Percentiles rank a stretch among this genome's conserved stretches.
Evolutionary conservation across 2,888 invertebrate genomes (phyloP).

Genomic region (Aelia acuminata): DNA sequence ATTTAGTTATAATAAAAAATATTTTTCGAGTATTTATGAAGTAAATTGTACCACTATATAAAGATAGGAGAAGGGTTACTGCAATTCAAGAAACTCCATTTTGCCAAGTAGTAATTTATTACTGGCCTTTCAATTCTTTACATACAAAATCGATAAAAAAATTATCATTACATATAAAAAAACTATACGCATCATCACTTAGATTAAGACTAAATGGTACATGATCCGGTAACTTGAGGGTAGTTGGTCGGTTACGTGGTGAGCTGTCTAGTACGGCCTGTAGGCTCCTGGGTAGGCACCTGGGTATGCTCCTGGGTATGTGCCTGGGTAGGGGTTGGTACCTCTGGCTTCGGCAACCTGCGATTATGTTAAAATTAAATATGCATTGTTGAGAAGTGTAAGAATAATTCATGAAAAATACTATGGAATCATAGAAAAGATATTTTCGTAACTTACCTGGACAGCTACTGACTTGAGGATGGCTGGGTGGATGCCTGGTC

Average conservation of each 20-base stretch:
- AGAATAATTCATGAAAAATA: not conserved
- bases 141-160: slow-evolving; percentile 54
- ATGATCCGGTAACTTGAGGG: slow-evolving; percentile 57
- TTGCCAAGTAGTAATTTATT: slow-evolving; percentile 50
- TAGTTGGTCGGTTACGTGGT: not conserved
- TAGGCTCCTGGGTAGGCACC: slow-evolving; percentile 43
- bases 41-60: too few species aligned
- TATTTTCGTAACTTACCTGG: slow-evolving; percentile 65
- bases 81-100: not conserved
- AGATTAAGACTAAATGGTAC: slow-evolving; percentile 46
- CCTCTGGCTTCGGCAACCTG: slow-evolving; percentile 64
- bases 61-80: not conserved
- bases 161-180: slow-evolving; percentile 21
- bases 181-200: slow-evolving; percentile 40
- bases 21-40: too few species aligned
- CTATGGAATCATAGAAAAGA: not conserved
- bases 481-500: slow-evolving; percentile 67
- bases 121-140: slow-evolving; percentile 46
- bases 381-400: not conserved
- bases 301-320: slow-evolving; percentile 31
- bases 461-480: slow-evolving; percentile 67
- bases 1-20: too few species aligned
- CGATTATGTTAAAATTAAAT: not conserved
- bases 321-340: slow-evolving; percentile 29
- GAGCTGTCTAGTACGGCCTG: slow-evolving; percentile 52